These are phyloP conservation scores for Sphenodon punctatus DNA, from an alignment of 2,797 vertebrate species.

Conservation along the genomic window DNA sequence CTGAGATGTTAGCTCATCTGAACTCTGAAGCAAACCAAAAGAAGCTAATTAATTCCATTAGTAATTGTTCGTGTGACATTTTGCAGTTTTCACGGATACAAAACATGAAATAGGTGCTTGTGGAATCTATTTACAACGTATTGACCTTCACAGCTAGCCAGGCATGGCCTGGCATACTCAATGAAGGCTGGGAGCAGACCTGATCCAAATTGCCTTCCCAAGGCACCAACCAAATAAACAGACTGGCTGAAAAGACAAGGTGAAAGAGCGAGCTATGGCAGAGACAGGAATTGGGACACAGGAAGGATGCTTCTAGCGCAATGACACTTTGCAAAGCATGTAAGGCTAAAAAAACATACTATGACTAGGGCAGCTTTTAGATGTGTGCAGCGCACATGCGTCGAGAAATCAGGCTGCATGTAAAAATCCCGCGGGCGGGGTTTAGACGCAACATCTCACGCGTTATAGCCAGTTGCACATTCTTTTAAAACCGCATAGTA, in stretches of 20 bases:
- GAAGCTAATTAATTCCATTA: conserved; percentile 30
- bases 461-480: too few relatives aligned
- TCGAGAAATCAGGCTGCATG: too few relatives aligned
- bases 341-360: too few relatives aligned
- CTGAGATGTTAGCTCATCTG: conserved; percentile 17
- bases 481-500: too few relatives aligned
- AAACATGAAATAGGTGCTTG: conserved; percentile 4
- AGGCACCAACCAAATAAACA: not conserved
- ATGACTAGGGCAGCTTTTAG: too few relatives aligned
- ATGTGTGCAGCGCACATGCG: too few relatives aligned
- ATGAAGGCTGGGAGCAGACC: not conserved
- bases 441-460: too few relatives aligned
- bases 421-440: too few relatives aligned
- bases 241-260: not conserved
- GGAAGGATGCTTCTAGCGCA: not conserved
- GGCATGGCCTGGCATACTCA: not conserved
- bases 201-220: not conserved
- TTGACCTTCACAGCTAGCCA: conserved; percentile 18
- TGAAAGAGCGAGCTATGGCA: not conserved
- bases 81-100: conserved; percentile 3
- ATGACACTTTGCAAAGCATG: not conserved
- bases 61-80: conserved; percentile 27
- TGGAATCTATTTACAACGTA: conserved; percentile 1
- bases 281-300: not conserved
- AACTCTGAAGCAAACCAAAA: conserved; percentile 36